A percentile compares a stretch with the other conserved stretches of the same genome.
phyloP scores from a whole-genome alignment of 1,140 invertebrate species.

The Drosophila bocqueti region DNA sequence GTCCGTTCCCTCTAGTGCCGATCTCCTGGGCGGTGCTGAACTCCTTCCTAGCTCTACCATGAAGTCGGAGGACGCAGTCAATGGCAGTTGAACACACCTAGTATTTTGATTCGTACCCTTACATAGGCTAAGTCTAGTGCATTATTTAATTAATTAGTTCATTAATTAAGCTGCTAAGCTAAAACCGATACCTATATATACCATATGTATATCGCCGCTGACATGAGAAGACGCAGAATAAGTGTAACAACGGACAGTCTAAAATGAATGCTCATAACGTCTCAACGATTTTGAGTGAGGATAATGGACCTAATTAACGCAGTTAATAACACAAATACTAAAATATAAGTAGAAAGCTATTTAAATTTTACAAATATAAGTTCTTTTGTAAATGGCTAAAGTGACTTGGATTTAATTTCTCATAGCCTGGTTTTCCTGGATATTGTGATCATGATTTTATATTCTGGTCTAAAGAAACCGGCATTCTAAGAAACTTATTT shows the following conservation, averaged over 20 bases:
- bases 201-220: slow-evolving; percentile 25
- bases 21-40: slow-evolving; percentile 48
- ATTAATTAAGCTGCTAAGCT: slow-evolving; percentile 43
- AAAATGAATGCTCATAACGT: slow-evolving; percentile 70
- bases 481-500: neutral
- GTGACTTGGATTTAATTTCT: slow-evolving; percentile 27
- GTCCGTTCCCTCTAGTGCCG: slow-evolving; percentile 55
- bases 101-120: slow-evolving; percentile 51
- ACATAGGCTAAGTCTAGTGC: slow-evolving; percentile 54
- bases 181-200: slow-evolving; percentile 33
- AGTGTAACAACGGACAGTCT: slow-evolving; percentile 33
- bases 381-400: slow-evolving; percentile 59
- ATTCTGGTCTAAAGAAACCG: neutral
- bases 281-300: slow-evolving; percentile 54
- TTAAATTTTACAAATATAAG: slow-evolving; percentile 73
- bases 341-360: slow-evolving; percentile 70
- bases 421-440: slow-evolving; percentile 8
- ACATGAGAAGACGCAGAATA: slow-evolving; percentile 16
- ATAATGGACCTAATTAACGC: slow-evolving; percentile 54
- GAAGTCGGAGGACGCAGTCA: slow-evolving; percentile 63
- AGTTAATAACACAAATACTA: slow-evolving; percentile 57
- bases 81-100: slow-evolving; percentile 58
- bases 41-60: slow-evolving; percentile 55
- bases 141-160: slow-evolving; percentile 52
- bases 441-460: slow-evolving; percentile 11